Evolutionary conservation across 2,797 vertebrate genomes (phyloP), one percentile per base, ranked within the genome.

Genomic region (Sebastes flavidus): DNA sequence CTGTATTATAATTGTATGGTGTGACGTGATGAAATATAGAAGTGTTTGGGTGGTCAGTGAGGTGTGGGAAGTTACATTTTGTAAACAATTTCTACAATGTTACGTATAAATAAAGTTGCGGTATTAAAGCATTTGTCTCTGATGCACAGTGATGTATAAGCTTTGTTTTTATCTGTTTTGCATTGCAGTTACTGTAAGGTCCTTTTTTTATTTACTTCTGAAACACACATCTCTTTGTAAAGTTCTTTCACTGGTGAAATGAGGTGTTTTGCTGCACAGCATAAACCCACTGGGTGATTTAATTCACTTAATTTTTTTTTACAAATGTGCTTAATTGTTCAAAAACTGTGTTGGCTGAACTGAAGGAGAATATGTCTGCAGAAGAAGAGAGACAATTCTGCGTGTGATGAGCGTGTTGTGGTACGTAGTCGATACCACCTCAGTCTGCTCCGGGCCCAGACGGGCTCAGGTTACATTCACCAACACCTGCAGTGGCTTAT

Each of bases 401-500:
- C 25, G 20, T 20, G 22, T 8, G 58, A 32, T 34, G 27, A 68
- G 18, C 38, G 56, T 46, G 34, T 36, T 49, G 34, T 63, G 66
- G 22, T 56, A 16, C 5, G 3, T 14, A 27, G 69, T 75, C 52
- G 55, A 81, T 81, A 83, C 78, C 67, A 42, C 52, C 25, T 69
- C 58, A 66, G 62, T 20, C 60, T 54, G 58, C 77, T 82, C 62
- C 84, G 49, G 88, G 91, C 54, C 68, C 59, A 20, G 20, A 81
- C 71, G 71, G 72, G 86, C 75, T 91, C 82, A 80, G 27, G 66
- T 93, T 92, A 82, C 89, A 70, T 32, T 81, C 70, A 61, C 56
- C 29, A 77, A 80, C 90, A 88, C 86, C 89, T 89, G 87, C 80
- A 77, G 52, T 14, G 73, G 73, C 65, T 85, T 74, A 25, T 4